Evolutionary conservation across 2,797 vertebrate genomes (phyloP).

Genomic region (Sebastes cheni): DNA sequence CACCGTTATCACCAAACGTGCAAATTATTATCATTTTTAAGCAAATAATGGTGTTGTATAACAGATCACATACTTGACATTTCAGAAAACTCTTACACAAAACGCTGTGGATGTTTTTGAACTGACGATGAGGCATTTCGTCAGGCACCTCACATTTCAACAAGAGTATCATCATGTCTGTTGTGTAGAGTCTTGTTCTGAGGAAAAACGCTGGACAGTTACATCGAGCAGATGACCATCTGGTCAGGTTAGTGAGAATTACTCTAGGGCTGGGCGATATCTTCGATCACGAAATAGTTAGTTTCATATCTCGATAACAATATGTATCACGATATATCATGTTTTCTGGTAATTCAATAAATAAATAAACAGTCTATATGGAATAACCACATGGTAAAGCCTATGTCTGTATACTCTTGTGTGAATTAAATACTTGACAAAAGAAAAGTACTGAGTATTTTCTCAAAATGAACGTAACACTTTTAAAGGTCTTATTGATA

Average conservation of each 20-base stretch:
- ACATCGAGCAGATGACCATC: conserved; percentile 17
- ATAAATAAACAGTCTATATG: too few species aligned
- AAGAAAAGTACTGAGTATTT: too few species aligned
- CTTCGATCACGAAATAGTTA: too few species aligned
- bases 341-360: too few species aligned
- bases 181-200: conserved; percentile 69
- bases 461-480: too few species aligned
- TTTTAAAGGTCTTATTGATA: too few species aligned
- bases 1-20: neutral
- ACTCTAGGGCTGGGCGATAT: too few species aligned
- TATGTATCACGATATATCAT: too few species aligned
- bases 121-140: conserved; percentile 37
- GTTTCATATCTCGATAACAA: too few species aligned
- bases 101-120: conserved; percentile 48
- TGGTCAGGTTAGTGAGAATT: neutral
- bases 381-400: too few species aligned
- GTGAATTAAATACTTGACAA: too few species aligned
- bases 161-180: conserved; percentile 56
- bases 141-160: conserved; percentile 53
- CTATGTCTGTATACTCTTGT: too few species aligned
- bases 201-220: conserved; percentile 64
- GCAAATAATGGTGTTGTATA: neutral
- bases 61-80: conserved; percentile 40
- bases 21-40: neutral
- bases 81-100: conserved; percentile 66